Base-by-base conservation (phyloP, 2,113 vertebrate genomes). In the Orycteropus afer region DNA sequence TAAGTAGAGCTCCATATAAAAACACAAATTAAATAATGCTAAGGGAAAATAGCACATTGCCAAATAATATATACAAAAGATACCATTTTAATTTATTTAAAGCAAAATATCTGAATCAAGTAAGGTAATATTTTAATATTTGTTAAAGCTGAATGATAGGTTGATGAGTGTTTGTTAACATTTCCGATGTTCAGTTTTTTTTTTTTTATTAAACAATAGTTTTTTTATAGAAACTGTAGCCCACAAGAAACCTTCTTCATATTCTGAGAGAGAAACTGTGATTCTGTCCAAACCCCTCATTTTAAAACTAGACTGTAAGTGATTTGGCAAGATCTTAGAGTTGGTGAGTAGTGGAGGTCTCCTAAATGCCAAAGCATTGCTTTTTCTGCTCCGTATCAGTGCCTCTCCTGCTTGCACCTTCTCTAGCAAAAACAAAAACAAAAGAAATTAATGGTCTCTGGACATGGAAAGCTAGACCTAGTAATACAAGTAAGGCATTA, bases 381-480 rank as follows among this genome's bases (percentile, higher is more conserved):
- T 79, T 67, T 76, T 76, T 49, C 49, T 10, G 67, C 80, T 27
- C 0, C 32, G 2, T 20, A 20, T 12, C n/a, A 17, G 37, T 40
- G 77, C 13, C 61, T 61, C 25, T 55, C 37, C 67, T 47, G 67
- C 74, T 49, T 77, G 59, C 37, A 32, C 55, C 27, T 73, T 78
- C 92, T 89, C 53, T 7, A 69, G 59, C 76, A 92, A 47, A 92
- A 86, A 34, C 37, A 93, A 32, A 37, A 37, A 81, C 37, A 71
- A 40, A 69, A 83, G 6, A 69, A 76, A 40, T 29, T 47, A 25
- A n/a, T 45, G 22, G 34, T 79, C 40, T 69, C 17, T 29, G 61
- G 9, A 73, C 55, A 20, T 32, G 42, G n/a, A 53, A 53, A 55
- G 57, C 77, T 59, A n/a, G 17, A 34, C 32, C 59, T 42, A 32